Evolutionary conservation across 1,140 invertebrate genomes (phyloP).

Genomic region (Polyergus mexicanus): DNA sequence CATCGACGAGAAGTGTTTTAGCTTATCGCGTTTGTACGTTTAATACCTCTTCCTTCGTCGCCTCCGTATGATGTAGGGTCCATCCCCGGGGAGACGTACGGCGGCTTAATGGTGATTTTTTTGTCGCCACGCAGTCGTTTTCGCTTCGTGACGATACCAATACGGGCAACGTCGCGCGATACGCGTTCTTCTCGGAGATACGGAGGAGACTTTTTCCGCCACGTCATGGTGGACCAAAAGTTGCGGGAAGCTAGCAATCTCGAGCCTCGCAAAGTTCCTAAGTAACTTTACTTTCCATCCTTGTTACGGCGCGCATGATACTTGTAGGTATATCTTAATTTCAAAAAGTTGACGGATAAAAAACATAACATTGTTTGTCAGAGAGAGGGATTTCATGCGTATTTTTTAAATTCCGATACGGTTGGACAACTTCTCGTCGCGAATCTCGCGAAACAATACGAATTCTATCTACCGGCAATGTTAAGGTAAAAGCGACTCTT

Average conservation of each 20-base stretch:
- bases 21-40: constrained; percentile 84
- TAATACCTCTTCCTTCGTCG: constrained; percentile 75
- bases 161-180: constrained; percentile 58
- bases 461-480: constrained; percentile 35
- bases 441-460: constrained; percentile 32
- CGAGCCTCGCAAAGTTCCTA: not conserved
- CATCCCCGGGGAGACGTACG: constrained; percentile 82
- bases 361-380: not conserved
- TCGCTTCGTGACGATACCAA: constrained; percentile 72
- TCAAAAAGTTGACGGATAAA: not conserved
- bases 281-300: not conserved
- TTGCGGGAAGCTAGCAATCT: constrained; percentile 2
- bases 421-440: constrained; percentile 14
- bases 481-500: constrained; percentile 42
- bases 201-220: constrained; percentile 30
- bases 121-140: constrained; percentile 79
- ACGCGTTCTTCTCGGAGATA: constrained; percentile 38
- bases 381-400: not conserved
- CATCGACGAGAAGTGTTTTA: constrained; percentile 82
- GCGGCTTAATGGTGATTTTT: constrained; percentile 85
- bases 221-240: constrained; percentile 7
- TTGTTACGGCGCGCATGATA: not conserved
- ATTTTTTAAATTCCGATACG: not conserved
- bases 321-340: constrained; percentile 9
- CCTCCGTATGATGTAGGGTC: constrained; percentile 70